Evolutionary conservation across 37 sponge, comb jelly and placozoan genomes (phyloP).

Genomic region (Trichoplax adhaerens): DNA sequence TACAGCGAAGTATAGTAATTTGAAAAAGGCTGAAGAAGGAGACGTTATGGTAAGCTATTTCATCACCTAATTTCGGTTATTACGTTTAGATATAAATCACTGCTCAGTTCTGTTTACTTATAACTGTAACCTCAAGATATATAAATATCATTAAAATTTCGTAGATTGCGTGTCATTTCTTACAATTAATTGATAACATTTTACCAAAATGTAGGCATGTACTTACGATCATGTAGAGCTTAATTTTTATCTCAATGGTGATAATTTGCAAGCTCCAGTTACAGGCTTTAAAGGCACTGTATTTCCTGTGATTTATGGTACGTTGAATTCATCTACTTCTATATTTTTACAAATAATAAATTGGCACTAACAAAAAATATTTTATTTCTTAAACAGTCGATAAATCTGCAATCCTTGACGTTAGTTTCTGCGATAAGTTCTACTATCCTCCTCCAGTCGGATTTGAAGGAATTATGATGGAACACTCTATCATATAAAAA

Average conservation of each 20-base stretch:
- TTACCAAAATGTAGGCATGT: constrained; percentile 31
- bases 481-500: constrained; percentile 56
- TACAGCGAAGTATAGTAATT: constrained; percentile 38
- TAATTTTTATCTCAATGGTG: constrained; percentile 90
- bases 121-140: too few relatives aligned
- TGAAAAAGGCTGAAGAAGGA: constrained; percentile 60
- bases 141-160: not conserved
- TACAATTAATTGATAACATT: not conserved
- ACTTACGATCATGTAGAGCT: constrained; percentile 93
- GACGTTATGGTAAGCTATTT: constrained; percentile 58
- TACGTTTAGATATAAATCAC: too few relatives aligned
- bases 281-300: constrained; percentile 65
- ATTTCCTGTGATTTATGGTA: constrained; percentile 85
- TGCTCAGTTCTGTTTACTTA: too few relatives aligned
- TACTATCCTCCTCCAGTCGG: constrained; percentile 78
- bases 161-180: not conserved
- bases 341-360: constrained; percentile 10
- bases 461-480: constrained; percentile 83
- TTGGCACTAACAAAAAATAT: not conserved
- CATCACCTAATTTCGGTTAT: too few relatives aligned
- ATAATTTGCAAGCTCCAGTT: constrained; percentile 64
- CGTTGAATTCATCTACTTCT: constrained; percentile 10
- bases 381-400: constrained; percentile 31
- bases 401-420: constrained; percentile 82
- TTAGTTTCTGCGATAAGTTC: constrained; percentile 68